phyloP scores from a whole-genome alignment of 1,140 invertebrate species.

The Brachionus paranguensis region DNA sequence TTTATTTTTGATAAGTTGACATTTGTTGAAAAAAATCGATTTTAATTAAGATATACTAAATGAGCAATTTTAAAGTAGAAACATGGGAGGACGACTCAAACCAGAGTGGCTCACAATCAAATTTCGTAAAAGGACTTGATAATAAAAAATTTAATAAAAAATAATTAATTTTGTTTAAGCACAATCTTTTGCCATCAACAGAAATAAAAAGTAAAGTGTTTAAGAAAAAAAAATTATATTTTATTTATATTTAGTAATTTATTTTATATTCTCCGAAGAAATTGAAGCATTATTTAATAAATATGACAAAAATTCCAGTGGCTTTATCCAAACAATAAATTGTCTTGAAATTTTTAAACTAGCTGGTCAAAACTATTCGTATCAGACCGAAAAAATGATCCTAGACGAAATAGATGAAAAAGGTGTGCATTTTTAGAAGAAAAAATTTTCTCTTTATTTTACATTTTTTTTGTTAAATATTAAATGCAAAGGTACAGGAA shows the following conservation, averaged over 20 bases:
- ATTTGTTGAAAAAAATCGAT: background rate
- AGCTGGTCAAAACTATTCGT: conserved; percentile 9
- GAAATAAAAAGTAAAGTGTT: background rate
- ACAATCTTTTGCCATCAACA: background rate
- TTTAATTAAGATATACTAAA: background rate
- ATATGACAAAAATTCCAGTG: background rate
- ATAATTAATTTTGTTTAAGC: background rate
- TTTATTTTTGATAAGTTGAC: background rate
- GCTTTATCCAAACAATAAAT: background rate
- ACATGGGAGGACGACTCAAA: background rate
- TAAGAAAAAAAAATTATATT: background rate
- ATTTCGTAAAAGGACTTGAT: background rate
- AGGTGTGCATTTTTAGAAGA: background rate
- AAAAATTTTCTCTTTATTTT: background rate
- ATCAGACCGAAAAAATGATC: background rate
- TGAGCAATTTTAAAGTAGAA: conserved; percentile 2
- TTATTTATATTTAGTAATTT: background rate
- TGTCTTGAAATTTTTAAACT: background rate
- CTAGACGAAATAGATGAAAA: background rate
- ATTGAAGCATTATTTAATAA: background rate
- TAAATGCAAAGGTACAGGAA: background rate
- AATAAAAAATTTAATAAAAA: background rate
- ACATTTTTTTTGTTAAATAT: background rate
- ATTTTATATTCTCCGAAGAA: background rate
- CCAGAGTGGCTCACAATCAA: background rate